Evolutionary conservation across 2,113 vertebrate genomes (phyloP).

Genomic region (Cyanistes caeruleus): DNA sequence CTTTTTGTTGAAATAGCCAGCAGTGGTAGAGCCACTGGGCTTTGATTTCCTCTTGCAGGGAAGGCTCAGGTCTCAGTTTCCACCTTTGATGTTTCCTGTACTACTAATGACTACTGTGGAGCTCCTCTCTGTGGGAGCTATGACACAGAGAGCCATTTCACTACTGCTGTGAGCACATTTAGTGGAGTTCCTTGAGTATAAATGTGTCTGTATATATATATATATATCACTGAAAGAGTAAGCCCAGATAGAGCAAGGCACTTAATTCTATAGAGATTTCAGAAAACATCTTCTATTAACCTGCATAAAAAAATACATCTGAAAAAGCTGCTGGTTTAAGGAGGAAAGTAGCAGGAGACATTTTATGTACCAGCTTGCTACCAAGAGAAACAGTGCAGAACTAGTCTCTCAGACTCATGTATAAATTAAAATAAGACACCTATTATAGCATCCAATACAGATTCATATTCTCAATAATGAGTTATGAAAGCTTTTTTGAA

Average conservation of each 20-base stretch:
- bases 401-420: neutral
- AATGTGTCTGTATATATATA: neutral
- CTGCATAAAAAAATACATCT: accelerated
- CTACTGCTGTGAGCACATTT: conserved; percentile 40
- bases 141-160: conserved; percentile 42
- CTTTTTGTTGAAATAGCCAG: conserved; percentile 43
- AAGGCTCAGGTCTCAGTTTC: conserved; percentile 38
- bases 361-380: neutral
- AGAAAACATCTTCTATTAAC: neutral
- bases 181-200: conserved; percentile 17
- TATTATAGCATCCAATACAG: neutral
- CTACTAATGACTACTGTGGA: conserved; percentile 41
- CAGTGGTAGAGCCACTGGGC: conserved; percentile 12
- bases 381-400: neutral
- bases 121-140: conserved; percentile 50
- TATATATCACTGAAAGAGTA: neutral
- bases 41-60: conserved; percentile 48
- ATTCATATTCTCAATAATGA: neutral
- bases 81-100: conserved; percentile 54
- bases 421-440: neutral
- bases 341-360: neutral
- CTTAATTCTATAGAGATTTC: neutral
- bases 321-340: neutral
- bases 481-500: neutral
- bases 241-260: neutral